Evolutionary conservation across 2,888 invertebrate species (phyloP).

Genomic region (Cataglyphis altisquamis): DNA sequence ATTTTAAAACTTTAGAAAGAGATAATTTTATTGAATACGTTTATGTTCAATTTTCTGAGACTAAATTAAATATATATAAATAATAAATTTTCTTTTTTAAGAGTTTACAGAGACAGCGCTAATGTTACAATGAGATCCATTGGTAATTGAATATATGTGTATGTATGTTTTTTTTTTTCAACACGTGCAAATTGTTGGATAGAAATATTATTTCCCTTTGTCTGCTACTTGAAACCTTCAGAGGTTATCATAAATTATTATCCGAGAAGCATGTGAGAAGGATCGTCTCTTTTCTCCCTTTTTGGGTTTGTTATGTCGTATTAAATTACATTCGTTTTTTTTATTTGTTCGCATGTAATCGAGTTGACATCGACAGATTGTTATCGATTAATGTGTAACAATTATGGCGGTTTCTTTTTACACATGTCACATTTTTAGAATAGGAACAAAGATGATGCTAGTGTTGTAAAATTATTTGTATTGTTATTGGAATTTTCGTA

Average conservation of each 20-base stretch:
- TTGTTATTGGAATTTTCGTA: neutral
- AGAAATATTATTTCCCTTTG: constrained; percentile 20
- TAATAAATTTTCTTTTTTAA: neutral
- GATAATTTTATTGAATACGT: neutral
- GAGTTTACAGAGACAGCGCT: neutral
- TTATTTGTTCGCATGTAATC: constrained; percentile 53
- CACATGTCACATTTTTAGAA: neutral
- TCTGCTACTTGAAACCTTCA: constrained; percentile 16
- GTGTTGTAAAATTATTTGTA: neutral
- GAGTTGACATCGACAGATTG: constrained; percentile 35
- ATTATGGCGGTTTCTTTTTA: neutral
- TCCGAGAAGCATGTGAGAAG: constrained; percentile 35
- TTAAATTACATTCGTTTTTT: constrained; percentile 59
- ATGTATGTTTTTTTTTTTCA: neutral
- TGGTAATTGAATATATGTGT: neutral
- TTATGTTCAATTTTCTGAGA: neutral
- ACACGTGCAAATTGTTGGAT: constrained; percentile 9
- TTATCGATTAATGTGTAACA: constrained; percentile 39
- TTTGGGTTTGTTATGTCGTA: constrained; percentile 64
- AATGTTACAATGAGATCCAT: neutral
- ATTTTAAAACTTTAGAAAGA: neutral
- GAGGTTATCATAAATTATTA: constrained; percentile 27
- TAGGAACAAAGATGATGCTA: neutral
- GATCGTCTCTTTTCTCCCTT: constrained; percentile 42
- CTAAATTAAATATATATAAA: neutral